These are phyloP conservation scores for Stenotaenia linearis DNA, from an alignment of 2,888 invertebrate species.

Conservation along the genomic window DNA sequence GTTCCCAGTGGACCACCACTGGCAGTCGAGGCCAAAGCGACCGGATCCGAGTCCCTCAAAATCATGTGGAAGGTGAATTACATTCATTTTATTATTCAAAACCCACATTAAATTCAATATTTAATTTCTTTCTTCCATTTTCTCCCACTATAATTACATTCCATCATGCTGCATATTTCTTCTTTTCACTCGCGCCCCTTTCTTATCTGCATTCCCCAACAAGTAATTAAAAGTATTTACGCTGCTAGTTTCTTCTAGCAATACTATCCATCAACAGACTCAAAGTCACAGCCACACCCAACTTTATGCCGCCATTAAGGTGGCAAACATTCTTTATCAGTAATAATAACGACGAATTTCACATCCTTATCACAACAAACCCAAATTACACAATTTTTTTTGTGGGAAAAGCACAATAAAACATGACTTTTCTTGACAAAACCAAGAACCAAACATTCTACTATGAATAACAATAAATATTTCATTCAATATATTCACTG, in stretches of 20 bases:
- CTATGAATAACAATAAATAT: too few relatives aligned
- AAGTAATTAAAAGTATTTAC: not conserved
- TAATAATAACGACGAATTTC: not conserved
- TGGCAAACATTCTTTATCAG: not conserved
- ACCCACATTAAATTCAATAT: not conserved
- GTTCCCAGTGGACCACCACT: constrained; percentile 68
- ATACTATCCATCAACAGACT: not conserved
- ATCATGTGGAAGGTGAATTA: constrained; percentile 66
- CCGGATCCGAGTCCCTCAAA: constrained; percentile 63
- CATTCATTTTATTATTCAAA: constrained; percentile 33
- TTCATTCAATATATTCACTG: too few relatives aligned
- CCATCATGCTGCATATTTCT: not conserved
- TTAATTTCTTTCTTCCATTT: not conserved
- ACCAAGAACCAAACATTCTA: too few relatives aligned
- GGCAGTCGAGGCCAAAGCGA: constrained; percentile 64
- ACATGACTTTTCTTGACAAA: too few relatives aligned
- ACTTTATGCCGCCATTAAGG: not conserved
- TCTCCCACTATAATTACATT: not conserved
- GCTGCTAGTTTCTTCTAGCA: not conserved
- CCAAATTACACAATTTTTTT: too few relatives aligned
- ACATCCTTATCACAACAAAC: not conserved
- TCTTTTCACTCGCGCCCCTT: not conserved
- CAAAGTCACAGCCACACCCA: not conserved
- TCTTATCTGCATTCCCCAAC: not conserved
- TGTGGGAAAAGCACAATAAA: too few relatives aligned